phyloP scores from a whole-genome alignment of 2,113 vertebrate genomes.

The Chinchilla lanigera region DNA sequence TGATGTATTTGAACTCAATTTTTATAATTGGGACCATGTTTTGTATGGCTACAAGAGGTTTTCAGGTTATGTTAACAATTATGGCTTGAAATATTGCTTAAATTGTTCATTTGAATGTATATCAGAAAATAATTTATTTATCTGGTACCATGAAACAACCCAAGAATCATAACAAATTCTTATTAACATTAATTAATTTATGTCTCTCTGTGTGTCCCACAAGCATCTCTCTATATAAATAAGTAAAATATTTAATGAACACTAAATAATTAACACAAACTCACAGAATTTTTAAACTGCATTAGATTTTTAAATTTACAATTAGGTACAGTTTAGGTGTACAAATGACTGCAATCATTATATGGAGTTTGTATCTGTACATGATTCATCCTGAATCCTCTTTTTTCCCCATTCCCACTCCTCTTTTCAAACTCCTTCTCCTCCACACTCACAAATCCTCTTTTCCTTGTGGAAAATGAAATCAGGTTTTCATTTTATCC shows the following conservation, averaged over 20 bases:
- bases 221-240: background rate
- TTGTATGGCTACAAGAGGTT: background rate
- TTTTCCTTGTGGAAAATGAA: too few relatives aligned
- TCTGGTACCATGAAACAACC: background rate
- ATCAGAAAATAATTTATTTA: background rate
- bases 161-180: constrained; percentile 10
- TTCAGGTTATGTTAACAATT: constrained; percentile 33
- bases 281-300: background rate
- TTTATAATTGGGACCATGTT: background rate
- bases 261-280: background rate
- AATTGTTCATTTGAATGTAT: background rate
- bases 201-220: background rate
- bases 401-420: too few relatives aligned
- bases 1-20: constrained; percentile 8
- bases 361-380: too few relatives aligned
- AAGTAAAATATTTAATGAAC: background rate
- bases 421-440: too few relatives aligned
- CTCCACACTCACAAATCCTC: too few relatives aligned
- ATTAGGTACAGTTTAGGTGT: too few relatives aligned
- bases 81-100: background rate
- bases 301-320: too few relatives aligned
- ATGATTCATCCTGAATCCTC: too few relatives aligned
- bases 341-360: too few relatives aligned
- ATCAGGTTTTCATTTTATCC: too few relatives aligned
- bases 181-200: constrained; percentile 37